Base-by-base conservation (phyloP, 2,888 invertebrate genomes). In the Ferrisia virgata region DNA sequence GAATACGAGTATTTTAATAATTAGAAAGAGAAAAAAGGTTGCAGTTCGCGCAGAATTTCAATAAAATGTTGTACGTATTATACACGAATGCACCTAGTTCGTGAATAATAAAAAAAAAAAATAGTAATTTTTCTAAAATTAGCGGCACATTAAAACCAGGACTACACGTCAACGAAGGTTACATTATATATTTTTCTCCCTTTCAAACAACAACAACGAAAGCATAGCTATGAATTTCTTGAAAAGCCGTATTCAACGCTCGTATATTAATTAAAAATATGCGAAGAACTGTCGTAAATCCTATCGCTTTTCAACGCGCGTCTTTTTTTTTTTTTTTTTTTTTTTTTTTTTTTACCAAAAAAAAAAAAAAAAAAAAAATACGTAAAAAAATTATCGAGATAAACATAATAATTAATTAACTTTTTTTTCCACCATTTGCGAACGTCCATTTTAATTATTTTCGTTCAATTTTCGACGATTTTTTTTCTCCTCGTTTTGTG, bases 311-410 rank as follows among this genome's bases (percentile, higher is more conserved):
- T 76, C 72, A 76, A 36, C 72, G 72, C 72, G 72, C 72, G 33
- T 76, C 72, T 76, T 72, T 72, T 64, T 64, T 64, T 64, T 64
- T n/a, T n/a, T n/a, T n/a, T n/a, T n/a, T n/a, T n/a, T n/a, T n/a
- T n/a, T n/a, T n/a, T n/a, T n/a, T n/a, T n/a, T n/a, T n/a, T n/a
- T n/a, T n/a, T n/a, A n/a, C n/a, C n/a, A n/a, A n/a, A n/a, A n/a
- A n/a, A n/a, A n/a, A n/a, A n/a, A n/a, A n/a, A n/a, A n/a, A n/a
- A n/a, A n/a, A n/a, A n/a, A n/a, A n/a, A n/a, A n/a, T n/a, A n/a
- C n/a, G n/a, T n/a, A 18, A 47, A 47, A 47, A 47, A 47, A 43
- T 47, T 47, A 47, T 47, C 47, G 18, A 47, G 47, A 47, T 47
- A 47, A 18, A 47, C n/a, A 47, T 47, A n/a, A 18, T 47, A n/a